Conservation (phyloP, 2,113 vertebrate species). For the Gasterosteus nipponicus region DNA sequence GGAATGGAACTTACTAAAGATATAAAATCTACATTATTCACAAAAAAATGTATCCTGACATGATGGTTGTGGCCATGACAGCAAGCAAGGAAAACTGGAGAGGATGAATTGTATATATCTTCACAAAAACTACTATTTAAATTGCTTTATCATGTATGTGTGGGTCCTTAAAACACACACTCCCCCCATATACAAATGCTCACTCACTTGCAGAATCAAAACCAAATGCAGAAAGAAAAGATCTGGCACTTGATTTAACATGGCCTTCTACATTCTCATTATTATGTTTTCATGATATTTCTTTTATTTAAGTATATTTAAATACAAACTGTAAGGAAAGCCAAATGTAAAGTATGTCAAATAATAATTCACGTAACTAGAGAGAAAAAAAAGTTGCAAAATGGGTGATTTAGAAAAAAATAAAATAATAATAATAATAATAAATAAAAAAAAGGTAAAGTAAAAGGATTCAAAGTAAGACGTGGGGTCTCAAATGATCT, state of each 20-base stretch:
- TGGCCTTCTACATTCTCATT: neutral
- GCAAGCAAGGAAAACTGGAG: neutral
- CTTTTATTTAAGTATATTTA: neutral
- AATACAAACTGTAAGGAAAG: slow-evolving; percentile 15
- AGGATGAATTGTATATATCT: slow-evolving; percentile 8
- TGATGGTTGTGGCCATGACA: slow-evolving; percentile 7
- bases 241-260: neutral
- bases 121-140: slow-evolving; percentile 20
- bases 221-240: slow-evolving; percentile 3
- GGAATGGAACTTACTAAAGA: slow-evolving; percentile 6
- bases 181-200: slow-evolving; percentile 15
- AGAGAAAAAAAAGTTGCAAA: neutral
- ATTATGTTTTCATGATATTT: neutral
- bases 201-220: neutral
- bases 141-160: slow-evolving; percentile 15
- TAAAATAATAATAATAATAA: neutral
- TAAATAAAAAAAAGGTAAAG: too few relatives aligned
- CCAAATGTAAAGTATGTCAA: slow-evolving; percentile 2
- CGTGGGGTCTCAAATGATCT: too few relatives aligned
- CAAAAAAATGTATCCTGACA: slow-evolving; percentile 1
- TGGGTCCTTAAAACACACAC: neutral
- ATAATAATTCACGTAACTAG: slow-evolving; percentile 25
- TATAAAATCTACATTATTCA: slow-evolving; percentile 9
- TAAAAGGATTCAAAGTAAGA: too few relatives aligned
- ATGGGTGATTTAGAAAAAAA: slow-evolving; percentile 18